Base-by-base conservation (phyloP, 2,797 vertebrate species). In the Bradypodion ventrale region DNA sequence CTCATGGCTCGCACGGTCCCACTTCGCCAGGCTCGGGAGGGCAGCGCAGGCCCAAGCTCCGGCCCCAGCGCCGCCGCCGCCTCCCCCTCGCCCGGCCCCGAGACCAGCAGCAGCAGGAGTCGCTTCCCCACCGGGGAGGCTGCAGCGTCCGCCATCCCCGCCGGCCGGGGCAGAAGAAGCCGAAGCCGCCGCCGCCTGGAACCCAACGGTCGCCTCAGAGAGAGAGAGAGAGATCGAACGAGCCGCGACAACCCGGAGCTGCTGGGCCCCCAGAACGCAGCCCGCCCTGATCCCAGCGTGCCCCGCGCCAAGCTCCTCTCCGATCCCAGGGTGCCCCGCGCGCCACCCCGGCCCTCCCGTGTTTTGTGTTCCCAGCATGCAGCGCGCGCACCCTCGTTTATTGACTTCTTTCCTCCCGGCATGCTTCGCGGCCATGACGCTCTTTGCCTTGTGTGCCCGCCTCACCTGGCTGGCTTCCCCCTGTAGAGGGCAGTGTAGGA, bases 1-100 rank as follows among this genome's bases (percentile, higher is more conserved):
- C 97, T 98, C 93, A 99, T 98, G 78, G 98, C 98, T 91, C 98
- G 97, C 93, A 99, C 98, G 35, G 98, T 98, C 15, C 98, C 98
- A 88, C 97, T 97, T 90, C 97, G 95, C 98, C 98, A 98, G 95
- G 97, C 96, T 89, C 96, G 95, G 88, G 96, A 96, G 93, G 95
- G 96, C 78, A 96, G 95, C 85, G 97, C 95, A 93, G 96, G 95
- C 90, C 97, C 97, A 84, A 95, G 92, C 84, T 97, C 97, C 88
- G 93, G 69, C 75, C 94, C 95, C 35, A 46, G 7, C 82, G 62
- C 63, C 85, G 60, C 62, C n/a, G 42, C 42, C 83, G 60, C 62
- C 85, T 91, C 95, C 68, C 91, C 88, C 56, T 91, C 94, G 52
- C 88, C 88, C 83, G 59, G 95, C 85, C 88, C 94, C 90, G 90